Conservation (phyloP, 2,113 vertebrate species). For the Chunga burmeisteri region DNA sequence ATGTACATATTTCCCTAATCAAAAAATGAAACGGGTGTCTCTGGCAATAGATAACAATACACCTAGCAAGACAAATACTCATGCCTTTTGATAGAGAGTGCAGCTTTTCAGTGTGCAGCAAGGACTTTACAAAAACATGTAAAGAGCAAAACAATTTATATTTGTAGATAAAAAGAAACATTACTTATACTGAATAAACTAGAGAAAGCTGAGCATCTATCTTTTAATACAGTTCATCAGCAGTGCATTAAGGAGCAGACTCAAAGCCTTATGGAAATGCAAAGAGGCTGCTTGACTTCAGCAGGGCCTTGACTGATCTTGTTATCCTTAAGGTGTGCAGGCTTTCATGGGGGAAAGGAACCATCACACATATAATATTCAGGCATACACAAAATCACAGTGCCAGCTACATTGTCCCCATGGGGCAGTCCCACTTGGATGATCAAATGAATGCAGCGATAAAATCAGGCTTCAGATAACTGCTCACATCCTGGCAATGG, state of each 20-base stretch:
- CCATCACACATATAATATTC: fast-evolving
- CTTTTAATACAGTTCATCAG: neutral
- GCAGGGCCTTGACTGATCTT: neutral
- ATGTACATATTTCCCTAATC: neutral
- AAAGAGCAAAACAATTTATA: neutral
- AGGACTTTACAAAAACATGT: neutral
- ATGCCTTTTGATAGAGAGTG: neutral
- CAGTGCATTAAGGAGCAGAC: neutral
- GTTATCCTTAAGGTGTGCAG: neutral
- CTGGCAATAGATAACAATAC: neutral
- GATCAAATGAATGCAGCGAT: neutral
- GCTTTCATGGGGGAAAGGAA: neutral
- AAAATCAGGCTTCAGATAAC: neutral
- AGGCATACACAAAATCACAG: neutral
- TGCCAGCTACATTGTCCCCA: neutral
- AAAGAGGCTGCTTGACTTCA: neutral
- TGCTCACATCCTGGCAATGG: neutral
- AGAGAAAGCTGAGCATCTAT: neutral
- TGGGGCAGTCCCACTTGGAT: neutral
- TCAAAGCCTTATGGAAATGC: neutral
- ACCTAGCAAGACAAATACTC: neutral
- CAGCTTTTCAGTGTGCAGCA: neutral
- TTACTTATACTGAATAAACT: neutral
- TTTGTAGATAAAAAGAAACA: neutral
- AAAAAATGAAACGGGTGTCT: neutral